Base-by-base conservation (phyloP, 1,140 invertebrate species). In the Probaryconus sp. region DNA sequence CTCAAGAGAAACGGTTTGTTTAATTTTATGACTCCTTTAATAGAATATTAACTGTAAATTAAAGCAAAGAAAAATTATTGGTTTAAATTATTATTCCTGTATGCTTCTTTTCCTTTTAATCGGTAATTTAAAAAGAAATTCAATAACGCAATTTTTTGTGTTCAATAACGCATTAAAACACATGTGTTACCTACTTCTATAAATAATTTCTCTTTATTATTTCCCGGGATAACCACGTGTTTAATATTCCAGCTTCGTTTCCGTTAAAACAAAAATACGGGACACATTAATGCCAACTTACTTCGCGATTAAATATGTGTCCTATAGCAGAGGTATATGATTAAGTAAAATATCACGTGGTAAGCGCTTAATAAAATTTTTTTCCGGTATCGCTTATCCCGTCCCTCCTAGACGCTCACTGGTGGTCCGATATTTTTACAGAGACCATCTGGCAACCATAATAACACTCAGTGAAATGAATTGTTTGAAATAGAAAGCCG, bases 401-500 rank as follows among this genome's bases (percentile, higher is more conserved):
- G 20, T 16, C 20, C 11, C 21, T 6, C 7, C 16, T 24, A 24
- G 21, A 24, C 1, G 45, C 68, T 53, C 47, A 50, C 58, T 58
- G 68, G 68, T 71, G 68, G 68, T 71, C 68, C 42, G 58, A 13
- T 71, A 71, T 71, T 71, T 71, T 71, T 71, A 64, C 58, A 28
- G 20, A 48, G 38, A 56, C 63, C 68, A 71, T 71, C 68, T 63
- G 68, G 58, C 58, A 50, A 20, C 58, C 68, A 58, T 63, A 71
- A 71, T 71, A 71, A 71, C 68, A 50, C 68, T 56, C 58, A 37
- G 33, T 43, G 20, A 58, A 71, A 71, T 71, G 58, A 71, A 63
- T 63, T 71, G 68, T 56, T 56, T 37, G 35, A 63, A 63, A 56
- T 71, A 71, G 45, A 63, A 58, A 63, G 58, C 68, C 50, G 58